A percentile compares a stretch with the other conserved stretches of the same genome.
Conservation (phyloP, 2,113 vertebrate genomes). For the Phainopepla nitens region DNA sequence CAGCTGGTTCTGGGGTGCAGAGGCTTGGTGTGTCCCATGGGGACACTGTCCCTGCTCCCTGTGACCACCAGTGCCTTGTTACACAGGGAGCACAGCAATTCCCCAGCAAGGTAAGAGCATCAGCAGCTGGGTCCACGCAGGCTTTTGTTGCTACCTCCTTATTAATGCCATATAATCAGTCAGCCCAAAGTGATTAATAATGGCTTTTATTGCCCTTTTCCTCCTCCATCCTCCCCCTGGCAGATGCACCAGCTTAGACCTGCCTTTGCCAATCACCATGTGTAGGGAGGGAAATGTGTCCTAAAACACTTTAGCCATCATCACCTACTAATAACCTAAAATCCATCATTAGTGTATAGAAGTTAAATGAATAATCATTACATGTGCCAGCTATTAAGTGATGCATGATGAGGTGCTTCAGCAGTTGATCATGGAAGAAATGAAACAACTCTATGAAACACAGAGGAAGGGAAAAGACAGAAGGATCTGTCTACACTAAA, state of each 20-base stretch:
- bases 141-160: background rate
- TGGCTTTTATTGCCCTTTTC: background rate
- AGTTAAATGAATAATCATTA: background rate
- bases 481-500: background rate
- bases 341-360: background rate
- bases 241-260: background rate
- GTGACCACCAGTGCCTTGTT: background rate
- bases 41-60: background rate
- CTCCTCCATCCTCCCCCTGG: background rate
- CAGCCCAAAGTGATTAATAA: background rate
- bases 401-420: background rate
- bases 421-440: background rate
- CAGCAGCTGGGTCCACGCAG: rapidly evolving
- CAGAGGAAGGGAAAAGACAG: background rate
- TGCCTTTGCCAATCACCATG: background rate
- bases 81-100: background rate
- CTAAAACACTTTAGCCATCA: background rate
- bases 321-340: background rate
- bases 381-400: background rate
- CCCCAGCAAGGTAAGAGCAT: background rate
- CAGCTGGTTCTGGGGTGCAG: background rate
- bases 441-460: background rate
- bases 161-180: background rate
- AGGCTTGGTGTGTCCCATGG: background rate
- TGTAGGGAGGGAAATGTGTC: background rate